Evolutionary conservation across 2,113 vertebrate species (phyloP).

Genomic region (Perca flavescens): DNA sequence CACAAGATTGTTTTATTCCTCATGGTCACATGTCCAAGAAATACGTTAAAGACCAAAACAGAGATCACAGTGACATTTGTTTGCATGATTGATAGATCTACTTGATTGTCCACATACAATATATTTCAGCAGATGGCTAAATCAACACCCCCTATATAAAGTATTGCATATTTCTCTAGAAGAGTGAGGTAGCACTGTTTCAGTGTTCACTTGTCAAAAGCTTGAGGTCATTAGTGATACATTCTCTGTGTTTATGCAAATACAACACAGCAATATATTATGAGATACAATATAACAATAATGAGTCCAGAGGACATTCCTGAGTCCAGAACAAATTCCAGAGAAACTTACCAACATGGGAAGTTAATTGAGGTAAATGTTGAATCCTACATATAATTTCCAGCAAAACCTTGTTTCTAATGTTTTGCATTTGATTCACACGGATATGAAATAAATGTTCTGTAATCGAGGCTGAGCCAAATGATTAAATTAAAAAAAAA

Average conservation of each 20-base stretch:
- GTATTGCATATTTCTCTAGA: slow-evolving; percentile 75
- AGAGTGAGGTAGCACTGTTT: slow-evolving; percentile 78
- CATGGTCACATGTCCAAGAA: slow-evolving; percentile 74
- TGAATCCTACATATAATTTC: slow-evolving; percentile 42
- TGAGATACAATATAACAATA: slow-evolving; percentile 48
- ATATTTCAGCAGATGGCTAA: slow-evolving; percentile 58
- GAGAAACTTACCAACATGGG: slow-evolving; percentile 75
- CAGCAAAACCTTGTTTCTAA: slow-evolving; percentile 25
- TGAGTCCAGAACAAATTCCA: slow-evolving; percentile 69
- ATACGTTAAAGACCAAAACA: slow-evolving; percentile 69
- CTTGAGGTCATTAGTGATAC: slow-evolving; percentile 63
- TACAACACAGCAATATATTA: slow-evolving; percentile 65
- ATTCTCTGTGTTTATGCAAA: slow-evolving; percentile 72
- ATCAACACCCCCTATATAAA: slow-evolving; percentile 52
- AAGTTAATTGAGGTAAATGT: slow-evolving; percentile 78
- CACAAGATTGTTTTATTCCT: slow-evolving; percentile 77
- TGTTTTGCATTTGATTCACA: slow-evolving; percentile 44
- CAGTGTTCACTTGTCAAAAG: slow-evolving; percentile 64
- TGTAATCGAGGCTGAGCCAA: slow-evolving; percentile 30
- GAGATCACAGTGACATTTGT: slow-evolving; percentile 62
- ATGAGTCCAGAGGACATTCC: slow-evolving; percentile 59
- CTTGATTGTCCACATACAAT: slow-evolving; percentile 79
- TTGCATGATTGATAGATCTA: slow-evolving; percentile 54
- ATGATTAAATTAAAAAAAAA: slow-evolving; percentile 64
- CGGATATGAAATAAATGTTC: slow-evolving; percentile 24